Evolutionary conservation across 2,113 vertebrate genomes (phyloP), one percentile per base, ranked within the genome.

Genomic region (Paratilapia polleni): DNA sequence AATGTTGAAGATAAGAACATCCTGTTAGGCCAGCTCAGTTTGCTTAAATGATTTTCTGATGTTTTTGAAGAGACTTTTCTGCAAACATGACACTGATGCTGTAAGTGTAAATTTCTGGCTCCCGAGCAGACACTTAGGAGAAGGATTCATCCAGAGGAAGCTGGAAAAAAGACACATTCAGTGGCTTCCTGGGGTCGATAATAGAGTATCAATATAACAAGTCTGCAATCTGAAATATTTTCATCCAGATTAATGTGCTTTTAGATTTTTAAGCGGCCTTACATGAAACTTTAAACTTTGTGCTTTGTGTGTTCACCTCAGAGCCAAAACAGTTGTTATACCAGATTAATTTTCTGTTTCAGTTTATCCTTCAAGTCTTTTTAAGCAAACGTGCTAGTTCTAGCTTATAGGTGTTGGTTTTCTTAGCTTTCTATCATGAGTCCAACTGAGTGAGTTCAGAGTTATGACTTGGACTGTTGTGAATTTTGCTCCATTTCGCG

Each of bases 281-380:
- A 36, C 36, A 0, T 0, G 26, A 28, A 70, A 70, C 0, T 1
- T 28, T 68, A 68, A 43, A 47, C 63, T 43, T 12, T 36, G 6
- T 8, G 8, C 36, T 43, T 43, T 43, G 10, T 43, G 41, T 43
- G 3, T 43, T 43, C 10, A 43, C 11, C 3, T 0, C 63, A 26
- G 38, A 22, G 38, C 43, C 5, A 26, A 68, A 49, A 49, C 15
- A 1, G 3, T n/a, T 28, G 14, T 12, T 28, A 4, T 52, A 70
- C 11, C 28, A 9, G 2, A 49, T 49, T 20, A 47, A 52, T 2
- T 10, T 31, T n/a, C n/a, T 14, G 6, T 4, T 8, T 52, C 66
- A 1, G 15, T 20, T 31, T 1, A 52, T 52, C 3, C 43, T 28
- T 47, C 2, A 66, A 24, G 38, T 24, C 38, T 47, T 28, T 49